Percentiles rank a stretch among this genome's conserved stretches.
Conservation (phyloP, 2,797 vertebrate species). For the Dicrostonyx torquatus region DNA sequence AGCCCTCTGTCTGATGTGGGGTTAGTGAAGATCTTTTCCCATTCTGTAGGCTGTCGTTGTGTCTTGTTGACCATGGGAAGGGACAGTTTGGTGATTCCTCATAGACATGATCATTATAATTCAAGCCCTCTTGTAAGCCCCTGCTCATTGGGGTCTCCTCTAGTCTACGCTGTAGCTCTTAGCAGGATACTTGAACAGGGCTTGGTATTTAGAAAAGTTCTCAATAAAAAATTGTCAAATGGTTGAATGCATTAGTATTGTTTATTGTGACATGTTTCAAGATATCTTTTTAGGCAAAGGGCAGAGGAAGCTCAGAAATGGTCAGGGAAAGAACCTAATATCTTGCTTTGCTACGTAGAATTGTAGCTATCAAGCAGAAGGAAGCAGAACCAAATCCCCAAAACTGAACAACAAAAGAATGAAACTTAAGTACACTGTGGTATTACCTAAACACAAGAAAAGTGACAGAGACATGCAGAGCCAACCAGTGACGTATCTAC, state of each 20-base stretch:
- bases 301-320: neutral
- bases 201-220: neutral
- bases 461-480: neutral
- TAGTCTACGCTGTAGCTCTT: neutral
- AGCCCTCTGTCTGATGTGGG: too few relatives aligned
- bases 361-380: neutral
- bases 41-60: too few relatives aligned
- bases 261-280: neutral
- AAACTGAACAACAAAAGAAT: neutral
- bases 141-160: fast-evolving
- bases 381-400: neutral
- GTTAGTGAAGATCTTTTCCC: too few relatives aligned
- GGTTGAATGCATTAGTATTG: neutral
- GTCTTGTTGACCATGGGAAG: too few relatives aligned
- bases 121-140: neutral
- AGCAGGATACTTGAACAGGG: neutral
- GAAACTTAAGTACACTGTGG: neutral
- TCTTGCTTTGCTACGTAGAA: neutral
- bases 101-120: fast-evolving
- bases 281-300: neutral
- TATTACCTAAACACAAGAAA: neutral
- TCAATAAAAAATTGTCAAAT: neutral
- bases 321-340: neutral
- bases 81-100: neutral
- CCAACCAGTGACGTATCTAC: neutral